These are phyloP conservation scores for Oreocharis arfaki DNA, from an alignment of 2,113 vertebrate genomes.

Conservation along the genomic window DNA sequence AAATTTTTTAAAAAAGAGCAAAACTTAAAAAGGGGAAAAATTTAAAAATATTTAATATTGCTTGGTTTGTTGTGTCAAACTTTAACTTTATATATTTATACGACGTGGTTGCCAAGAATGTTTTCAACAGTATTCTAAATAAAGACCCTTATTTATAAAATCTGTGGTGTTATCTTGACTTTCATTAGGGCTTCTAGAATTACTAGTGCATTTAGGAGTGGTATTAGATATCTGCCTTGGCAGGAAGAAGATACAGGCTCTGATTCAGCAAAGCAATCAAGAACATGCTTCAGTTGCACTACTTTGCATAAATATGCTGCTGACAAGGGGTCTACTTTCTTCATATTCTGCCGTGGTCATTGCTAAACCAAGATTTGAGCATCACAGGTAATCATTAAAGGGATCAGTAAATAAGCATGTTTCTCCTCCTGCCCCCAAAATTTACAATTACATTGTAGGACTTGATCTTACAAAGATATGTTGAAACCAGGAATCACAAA, in stretches of 20 bases:
- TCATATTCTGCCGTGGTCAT: background rate
- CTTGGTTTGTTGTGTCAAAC: constrained; percentile 87
- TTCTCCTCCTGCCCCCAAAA: background rate
- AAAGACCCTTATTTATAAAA: constrained; percentile 90
- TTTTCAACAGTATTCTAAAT: constrained; percentile 77
- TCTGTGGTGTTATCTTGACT: constrained; percentile 43
- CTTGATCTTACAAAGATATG: background rate
- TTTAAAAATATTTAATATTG: constrained; percentile 85
- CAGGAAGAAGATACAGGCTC: constrained; percentile 46
- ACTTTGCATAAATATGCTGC: background rate
- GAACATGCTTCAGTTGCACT: background rate
- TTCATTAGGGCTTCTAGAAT: constrained; percentile 49
- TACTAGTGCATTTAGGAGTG: constrained; percentile 33
- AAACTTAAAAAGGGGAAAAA: background rate
- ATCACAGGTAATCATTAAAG: background rate
- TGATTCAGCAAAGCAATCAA: constrained; percentile 40
- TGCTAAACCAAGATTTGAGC: background rate
- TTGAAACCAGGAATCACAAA: background rate
- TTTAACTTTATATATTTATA: constrained; percentile 96
- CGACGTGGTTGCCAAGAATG: constrained; percentile 78
- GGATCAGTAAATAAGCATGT: background rate
- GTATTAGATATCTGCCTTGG: constrained; percentile 19
- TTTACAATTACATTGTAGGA: background rate
- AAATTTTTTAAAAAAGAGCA: background rate
- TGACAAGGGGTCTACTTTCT: background rate